Evolutionary conservation across 2,888 invertebrate species (phyloP), one percentile per base, ranked within the genome.

Genomic region (Hymenopus coronatus): DNA sequence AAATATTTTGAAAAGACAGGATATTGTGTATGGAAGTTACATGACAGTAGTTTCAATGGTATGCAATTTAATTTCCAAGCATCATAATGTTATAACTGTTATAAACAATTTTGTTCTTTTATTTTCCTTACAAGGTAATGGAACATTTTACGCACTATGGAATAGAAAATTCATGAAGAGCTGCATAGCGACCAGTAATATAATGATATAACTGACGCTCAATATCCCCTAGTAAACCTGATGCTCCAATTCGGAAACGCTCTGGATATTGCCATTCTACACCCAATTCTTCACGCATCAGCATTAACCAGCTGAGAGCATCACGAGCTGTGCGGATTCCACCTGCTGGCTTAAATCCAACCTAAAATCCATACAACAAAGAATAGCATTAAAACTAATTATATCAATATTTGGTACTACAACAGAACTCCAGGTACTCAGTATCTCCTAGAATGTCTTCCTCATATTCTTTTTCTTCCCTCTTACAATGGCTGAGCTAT

Each of bases 331-430:
- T 97, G 90, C 97, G 95, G 85, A 99, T 97, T 14, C 99, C 99
- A 27, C 99, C 99, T 28, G 99, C 99, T 28, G 99, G 99, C 94
- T 99, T 99, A 89, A 99, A 95, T 3, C 99, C 99, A 90, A 99
- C 96, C 97, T 98, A 92, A 89, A 90, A 89, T 90, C 90, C 86
- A 87, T 40, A 88, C 54, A 1, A 27, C 3, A 70, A 20, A 0
- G 3, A 70, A 25, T 70, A 70, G 54, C 6, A 20, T 54, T 54
- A 54, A 54, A 15, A 54, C 54, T 54, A 54, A 15, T 54, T 54
- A 54, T 6, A 54, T 20, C 4, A 70, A 1, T 70, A 20, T 20
- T 70, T 25, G 20, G 54, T 70, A 40, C 40, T 40, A 12, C 40
- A 40, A 1, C 40, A 40, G n/a, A 12, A 40, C 8, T 33, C 1